These are phyloP conservation scores for Eulithis testata DNA, from an alignment of 2,888 invertebrate genomes.

Conservation along the genomic window DNA sequence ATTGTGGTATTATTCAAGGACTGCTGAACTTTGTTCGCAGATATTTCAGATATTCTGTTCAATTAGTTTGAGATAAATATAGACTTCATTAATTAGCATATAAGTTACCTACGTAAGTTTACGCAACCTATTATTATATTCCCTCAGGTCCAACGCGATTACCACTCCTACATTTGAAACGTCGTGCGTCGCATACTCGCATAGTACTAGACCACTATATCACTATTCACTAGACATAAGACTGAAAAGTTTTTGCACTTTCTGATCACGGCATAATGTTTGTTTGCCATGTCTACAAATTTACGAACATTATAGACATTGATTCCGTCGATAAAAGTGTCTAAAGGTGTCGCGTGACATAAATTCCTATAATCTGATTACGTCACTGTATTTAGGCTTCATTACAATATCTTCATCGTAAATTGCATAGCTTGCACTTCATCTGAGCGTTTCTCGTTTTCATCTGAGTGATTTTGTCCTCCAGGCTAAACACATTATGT, in stretches of 20 bases:
- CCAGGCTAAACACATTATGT: not conserved
- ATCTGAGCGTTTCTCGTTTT: not conserved
- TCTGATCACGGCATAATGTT: slow-evolving; percentile 2
- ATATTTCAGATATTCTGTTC: not conserved
- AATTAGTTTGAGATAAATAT: not conserved
- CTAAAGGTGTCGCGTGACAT: slow-evolving; percentile 49
- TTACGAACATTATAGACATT: slow-evolving; percentile 30
- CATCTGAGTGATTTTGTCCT: not conserved
- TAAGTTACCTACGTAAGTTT: not conserved
- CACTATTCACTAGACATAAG: no score
- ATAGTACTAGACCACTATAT: no score
- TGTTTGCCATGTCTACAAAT: slow-evolving; percentile 16
- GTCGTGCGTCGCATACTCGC: no score
- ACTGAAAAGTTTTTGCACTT: no score
- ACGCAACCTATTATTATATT: not conserved
- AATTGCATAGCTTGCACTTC: not conserved
- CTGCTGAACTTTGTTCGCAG: not conserved
- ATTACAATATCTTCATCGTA: slow-evolving; percentile 31
- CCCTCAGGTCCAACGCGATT: not conserved
- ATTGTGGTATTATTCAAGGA: slow-evolving; percentile 17
- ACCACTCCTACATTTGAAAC: no score
- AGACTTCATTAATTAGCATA: not conserved
- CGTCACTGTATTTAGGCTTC: slow-evolving; percentile 63
- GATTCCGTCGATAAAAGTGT: slow-evolving; percentile 40
- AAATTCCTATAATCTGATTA: slow-evolving; percentile 66